Evolutionary conservation across 2,888 invertebrate genomes (phyloP), one percentile per base, ranked within the genome.

Genomic region (Phengaris alcon): DNA sequence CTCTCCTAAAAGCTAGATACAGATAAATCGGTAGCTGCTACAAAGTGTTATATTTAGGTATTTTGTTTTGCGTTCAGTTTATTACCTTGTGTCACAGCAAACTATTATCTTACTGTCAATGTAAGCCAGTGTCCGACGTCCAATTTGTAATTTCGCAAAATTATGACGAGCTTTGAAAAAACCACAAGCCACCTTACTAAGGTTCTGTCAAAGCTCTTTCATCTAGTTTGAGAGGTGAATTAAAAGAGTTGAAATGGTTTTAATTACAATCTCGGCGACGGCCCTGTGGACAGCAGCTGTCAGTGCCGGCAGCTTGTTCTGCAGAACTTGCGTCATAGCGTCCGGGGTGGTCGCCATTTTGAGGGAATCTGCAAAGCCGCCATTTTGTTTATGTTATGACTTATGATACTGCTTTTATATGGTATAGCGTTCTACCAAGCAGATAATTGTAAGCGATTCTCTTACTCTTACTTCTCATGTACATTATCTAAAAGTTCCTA

Each of bases 211-310:
- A 64, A 64, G 64, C 64, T 48, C 48, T 64, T 64, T 64, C 35
- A 64, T 35, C 64, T 35, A 64, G 64, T 35, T 35, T 44, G 64
- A 44, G 64, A 64, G 64, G 2, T 51, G 15, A 51, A 51, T 52
- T 70, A 15, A 22, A n/a, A 72, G 6, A 22, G 48, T 51, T 75
- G 8, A 15, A 59, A 59, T 22, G n/a, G 55, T 74, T 55, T 10
- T 54, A 79, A 82, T 82, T 82, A 88, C 89, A 22, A 90, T 81
- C 84, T 90, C 88, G 4, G 78, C 79, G 2, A 89, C 48, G 0
- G 89, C 86, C 22, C 74, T 77, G 9, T 77, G 81, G 7, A 86
- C 74, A 0, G 78, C 77, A 0, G 64, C 68, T n/a, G 78, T 83
- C 0, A 87, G 74, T 0, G 22, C 0, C 0, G 88, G 88, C 9